Evolutionary conservation across 2,888 invertebrate genomes (phyloP), one percentile per base, ranked within the genome.

Genomic region (Diplazon laetatorius): DNA sequence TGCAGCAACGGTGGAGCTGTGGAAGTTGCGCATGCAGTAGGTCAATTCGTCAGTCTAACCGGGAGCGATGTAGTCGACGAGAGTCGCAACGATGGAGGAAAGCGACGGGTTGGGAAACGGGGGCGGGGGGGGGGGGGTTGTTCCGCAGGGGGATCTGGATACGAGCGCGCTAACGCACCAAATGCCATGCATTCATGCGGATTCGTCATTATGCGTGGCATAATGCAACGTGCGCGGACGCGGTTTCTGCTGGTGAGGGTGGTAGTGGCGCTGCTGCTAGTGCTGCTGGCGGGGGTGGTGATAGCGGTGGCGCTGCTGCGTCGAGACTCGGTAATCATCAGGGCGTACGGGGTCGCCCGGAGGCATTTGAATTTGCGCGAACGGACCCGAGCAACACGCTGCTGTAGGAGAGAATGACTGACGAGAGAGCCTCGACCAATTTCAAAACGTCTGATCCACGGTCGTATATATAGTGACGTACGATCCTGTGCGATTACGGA

Each of bases 121-220:
- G 42, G n/a, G 44, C 6, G 10, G 0, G 4, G 20, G 20, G 18
- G 6, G 18, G 8, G 48, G 20, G 48, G 20, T 16, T 9, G 14
- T 14, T 10, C 30, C 4, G 35, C 46, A 39, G 59, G 68, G 50
- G 50, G 74, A 57, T 74, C 63, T 46, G 39, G 57, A 55, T 62
- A 25, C 62, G 78, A 73, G 78, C 69, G 78, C 80, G 82, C 83
- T 80, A 84, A 84, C 85, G 84, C 78, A 81, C 85, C 87, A 84
- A 86, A 86, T 85, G 80, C 81, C 71, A 78, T 76, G 86, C 85
- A 88, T 87, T 87, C 87, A 83, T 84, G 85, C 82, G 83, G 82
- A 77, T 78, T 83, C 81, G 84, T 87, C 85, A 86, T 87, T 87
- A 87, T 85, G 86, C 85, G 81, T 73, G 83, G 84, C 84, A 85